A percentile compares a stretch with the other conserved stretches of the same genome.
phyloP scores from a whole-genome alignment of 2,888 invertebrate genomes.

The Sesia bembeciformis region DNA sequence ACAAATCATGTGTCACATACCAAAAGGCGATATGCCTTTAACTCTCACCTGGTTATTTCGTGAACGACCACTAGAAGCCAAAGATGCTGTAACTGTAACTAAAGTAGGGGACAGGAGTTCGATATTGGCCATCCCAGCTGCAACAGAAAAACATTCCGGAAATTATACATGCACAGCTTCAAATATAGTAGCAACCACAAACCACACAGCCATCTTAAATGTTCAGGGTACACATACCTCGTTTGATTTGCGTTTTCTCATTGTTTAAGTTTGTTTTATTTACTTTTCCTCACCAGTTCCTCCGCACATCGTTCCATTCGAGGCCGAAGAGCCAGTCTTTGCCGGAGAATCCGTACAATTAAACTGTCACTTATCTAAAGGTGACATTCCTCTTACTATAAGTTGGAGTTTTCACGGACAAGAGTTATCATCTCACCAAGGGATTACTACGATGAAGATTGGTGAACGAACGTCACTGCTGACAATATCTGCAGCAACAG shows the following conservation, averaged over 20 bases:
- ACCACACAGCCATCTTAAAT: conserved; percentile 76
- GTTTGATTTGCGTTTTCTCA: conserved; percentile 27
- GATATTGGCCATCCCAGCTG: conserved; percentile 78
- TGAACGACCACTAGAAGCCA: conserved; percentile 59
- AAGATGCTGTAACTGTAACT: conserved; percentile 62
- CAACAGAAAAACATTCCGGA: conserved; percentile 80
- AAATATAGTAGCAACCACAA: conserved; percentile 79
- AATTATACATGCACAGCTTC: conserved; percentile 84
- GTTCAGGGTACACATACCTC: conserved; percentile 76
- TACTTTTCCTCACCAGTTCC: conserved; percentile 60
- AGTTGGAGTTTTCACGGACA: conserved; percentile 83
- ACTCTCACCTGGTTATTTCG: conserved; percentile 81
- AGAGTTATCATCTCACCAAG: conserved; percentile 68
- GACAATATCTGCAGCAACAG: conserved; percentile 77
- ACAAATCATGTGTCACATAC: conserved; percentile 71
- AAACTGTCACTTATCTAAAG: conserved; percentile 77
- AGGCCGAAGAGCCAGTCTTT: conserved; percentile 76
- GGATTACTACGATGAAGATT: conserved; percentile 74
- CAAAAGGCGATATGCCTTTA: conserved; percentile 83
- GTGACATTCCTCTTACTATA: conserved; percentile 82
- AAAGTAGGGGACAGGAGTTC: conserved; percentile 77
- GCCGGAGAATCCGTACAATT: conserved; percentile 78
- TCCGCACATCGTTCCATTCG: conserved; percentile 78
- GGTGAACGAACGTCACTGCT: conserved; percentile 78
- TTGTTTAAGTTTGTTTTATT: conserved; percentile 26